A percentile compares a stretch with the other conserved stretches of the same genome.
Conservation (phyloP, 2,113 vertebrate species). For the Scortum barcoo region DNA sequence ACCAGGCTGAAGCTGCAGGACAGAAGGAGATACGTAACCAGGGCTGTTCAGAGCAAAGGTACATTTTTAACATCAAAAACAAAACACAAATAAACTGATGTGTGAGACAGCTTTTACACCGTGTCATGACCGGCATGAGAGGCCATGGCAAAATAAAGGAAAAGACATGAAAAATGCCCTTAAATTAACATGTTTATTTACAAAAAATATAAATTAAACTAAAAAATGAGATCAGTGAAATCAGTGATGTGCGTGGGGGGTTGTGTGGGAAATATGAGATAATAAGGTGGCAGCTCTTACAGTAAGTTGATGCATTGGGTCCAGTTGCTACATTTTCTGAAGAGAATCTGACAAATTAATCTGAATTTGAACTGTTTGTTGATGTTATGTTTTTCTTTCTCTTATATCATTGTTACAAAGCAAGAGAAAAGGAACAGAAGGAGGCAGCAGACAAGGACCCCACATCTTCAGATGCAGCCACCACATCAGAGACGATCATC, state of each 20-base stretch:
- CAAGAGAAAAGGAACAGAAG: conserved; percentile 61
- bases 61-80: not conserved
- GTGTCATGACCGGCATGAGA: too few species aligned
- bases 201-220: too few species aligned
- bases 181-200: too few species aligned
- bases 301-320: too few species aligned
- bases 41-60: conserved; percentile 88
- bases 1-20: conserved; percentile 94
- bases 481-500: conserved; percentile 1
- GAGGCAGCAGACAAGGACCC: conserved; percentile 29
- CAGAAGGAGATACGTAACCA: conserved; percentile 88
- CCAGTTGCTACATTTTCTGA: too few species aligned
- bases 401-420: conserved; percentile 51
- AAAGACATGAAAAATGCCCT: too few species aligned
- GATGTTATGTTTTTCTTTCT: conserved; percentile 4
- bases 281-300: too few species aligned
- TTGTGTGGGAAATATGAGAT: too few species aligned
- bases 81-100: not conserved
- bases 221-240: too few species aligned
- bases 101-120: not conserved
- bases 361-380: not conserved
- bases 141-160: too few species aligned
- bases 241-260: too few species aligned
- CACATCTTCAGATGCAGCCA: conserved; percentile 17
- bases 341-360: not conserved